Evolutionary conservation across 2,888 invertebrate species (phyloP).

Genomic region (Argynnis bischoffii): DNA sequence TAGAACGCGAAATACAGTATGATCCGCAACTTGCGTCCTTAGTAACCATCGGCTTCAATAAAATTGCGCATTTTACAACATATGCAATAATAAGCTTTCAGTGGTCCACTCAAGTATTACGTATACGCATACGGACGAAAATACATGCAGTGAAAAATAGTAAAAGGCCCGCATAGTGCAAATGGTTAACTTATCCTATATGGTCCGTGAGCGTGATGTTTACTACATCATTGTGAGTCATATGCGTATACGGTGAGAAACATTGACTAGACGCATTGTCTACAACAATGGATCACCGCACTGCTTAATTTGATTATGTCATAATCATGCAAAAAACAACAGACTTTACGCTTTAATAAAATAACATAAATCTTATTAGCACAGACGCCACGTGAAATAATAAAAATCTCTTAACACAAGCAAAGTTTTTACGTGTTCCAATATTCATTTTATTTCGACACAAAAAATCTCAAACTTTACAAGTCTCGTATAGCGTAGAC

Average conservation of each 20-base stretch:
- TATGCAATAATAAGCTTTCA: too few relatives aligned
- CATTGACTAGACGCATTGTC: constrained; percentile 74
- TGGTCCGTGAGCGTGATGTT: constrained; percentile 60
- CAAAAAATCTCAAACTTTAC: constrained; percentile 17
- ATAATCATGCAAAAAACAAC: constrained; percentile 63
- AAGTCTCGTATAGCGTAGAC: constrained; percentile 3
- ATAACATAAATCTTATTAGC: constrained; percentile 25
- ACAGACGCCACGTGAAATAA: constrained; percentile 19
- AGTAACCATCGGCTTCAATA: too few relatives aligned
- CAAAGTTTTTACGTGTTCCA: constrained; percentile 1
- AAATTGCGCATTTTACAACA: too few relatives aligned
- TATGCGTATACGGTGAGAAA: constrained; percentile 65
- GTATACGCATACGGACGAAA: too few relatives aligned
- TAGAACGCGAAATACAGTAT: not conserved
- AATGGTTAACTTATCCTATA: constrained; percentile 52
- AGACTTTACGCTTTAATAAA: constrained; percentile 51
- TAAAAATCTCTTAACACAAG: constrained; percentile 15
- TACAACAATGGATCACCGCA: constrained; percentile 74
- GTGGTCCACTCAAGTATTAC: too few relatives aligned
- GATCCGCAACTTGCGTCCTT: too few relatives aligned
- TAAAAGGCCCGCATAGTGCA: not conserved
- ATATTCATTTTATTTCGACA: constrained; percentile 10
- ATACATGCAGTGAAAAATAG: not conserved
- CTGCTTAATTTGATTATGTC: constrained; percentile 74
- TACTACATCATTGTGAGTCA: constrained; percentile 71